Conservation (phyloP, 2,888 invertebrate genomes). For the Cantharis rustica region DNA sequence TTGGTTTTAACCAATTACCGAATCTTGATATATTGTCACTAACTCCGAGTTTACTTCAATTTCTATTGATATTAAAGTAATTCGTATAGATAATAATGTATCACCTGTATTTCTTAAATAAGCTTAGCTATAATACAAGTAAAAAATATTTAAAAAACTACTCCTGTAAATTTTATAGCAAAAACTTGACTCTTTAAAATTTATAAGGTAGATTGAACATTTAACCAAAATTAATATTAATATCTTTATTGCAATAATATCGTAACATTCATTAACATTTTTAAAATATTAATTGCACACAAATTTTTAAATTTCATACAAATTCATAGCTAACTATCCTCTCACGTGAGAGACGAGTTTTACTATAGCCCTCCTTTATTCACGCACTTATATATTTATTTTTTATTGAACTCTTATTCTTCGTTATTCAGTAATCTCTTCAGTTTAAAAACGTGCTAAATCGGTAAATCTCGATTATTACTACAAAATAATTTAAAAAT, state of each 20-base stretch:
- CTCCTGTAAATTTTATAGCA: too few relatives aligned
- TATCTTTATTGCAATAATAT: background rate
- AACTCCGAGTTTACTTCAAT: too few relatives aligned
- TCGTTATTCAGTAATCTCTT: background rate
- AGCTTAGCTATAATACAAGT: too few relatives aligned
- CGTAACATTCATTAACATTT: background rate
- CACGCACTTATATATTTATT: background rate
- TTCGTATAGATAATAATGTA: too few relatives aligned
- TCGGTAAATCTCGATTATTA: background rate
- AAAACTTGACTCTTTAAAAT: background rate
- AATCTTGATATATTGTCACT: too few relatives aligned
- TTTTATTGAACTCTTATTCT: background rate
- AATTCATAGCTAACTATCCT: too few relatives aligned
- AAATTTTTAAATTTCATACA: background rate
- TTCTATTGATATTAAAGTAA: too few relatives aligned
- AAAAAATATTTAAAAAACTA: too few relatives aligned
- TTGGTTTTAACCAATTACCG: too few relatives aligned
- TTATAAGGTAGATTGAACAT: background rate
- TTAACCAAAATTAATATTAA: background rate
- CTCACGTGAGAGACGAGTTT: background rate
- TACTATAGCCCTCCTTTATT: background rate
- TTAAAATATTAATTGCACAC: background rate
- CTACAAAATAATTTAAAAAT: background rate
- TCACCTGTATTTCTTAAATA: too few relatives aligned
- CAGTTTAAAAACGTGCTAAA: background rate